phyloP scores from a whole-genome alignment of 2,888 invertebrate species.

The Koerneria pararmatus region DNA sequence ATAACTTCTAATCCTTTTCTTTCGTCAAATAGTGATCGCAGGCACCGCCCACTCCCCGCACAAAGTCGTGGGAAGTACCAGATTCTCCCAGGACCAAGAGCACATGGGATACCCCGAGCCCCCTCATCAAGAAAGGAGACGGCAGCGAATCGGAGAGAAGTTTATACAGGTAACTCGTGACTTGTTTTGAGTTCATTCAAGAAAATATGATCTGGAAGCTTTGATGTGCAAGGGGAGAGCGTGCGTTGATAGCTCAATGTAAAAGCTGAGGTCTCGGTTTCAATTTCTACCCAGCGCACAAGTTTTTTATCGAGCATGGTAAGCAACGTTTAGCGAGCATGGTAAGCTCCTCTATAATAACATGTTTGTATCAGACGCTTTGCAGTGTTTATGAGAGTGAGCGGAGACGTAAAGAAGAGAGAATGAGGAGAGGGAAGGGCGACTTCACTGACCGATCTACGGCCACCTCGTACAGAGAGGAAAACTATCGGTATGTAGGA shows the following conservation, averaged over 20 bases:
- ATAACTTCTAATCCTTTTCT: not conserved
- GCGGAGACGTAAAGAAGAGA: slow-evolving; percentile 34
- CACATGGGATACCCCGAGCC: slow-evolving; percentile 89
- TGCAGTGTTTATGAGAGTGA: slow-evolving; percentile 48
- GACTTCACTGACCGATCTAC: slow-evolving; percentile 33
- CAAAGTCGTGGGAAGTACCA: slow-evolving; percentile 52
- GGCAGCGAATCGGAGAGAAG: slow-evolving; percentile 30
- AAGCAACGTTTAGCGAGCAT: no score
- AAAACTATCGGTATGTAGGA: slow-evolving; percentile 20
- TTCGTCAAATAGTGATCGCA: slow-evolving; percentile 26
- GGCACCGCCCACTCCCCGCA: slow-evolving; percentile 52
- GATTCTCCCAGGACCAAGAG: slow-evolving; percentile 60
- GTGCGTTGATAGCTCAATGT: no score
- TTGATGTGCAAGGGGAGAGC: no score
- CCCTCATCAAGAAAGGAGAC: slow-evolving; percentile 59
- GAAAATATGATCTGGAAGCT: no score
- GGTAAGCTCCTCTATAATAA: no score
- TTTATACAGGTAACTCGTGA: not conserved
- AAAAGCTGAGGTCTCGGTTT: no score
- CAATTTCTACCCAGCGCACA: no score
- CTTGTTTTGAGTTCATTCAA: not conserved
- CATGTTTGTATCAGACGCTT: no score
- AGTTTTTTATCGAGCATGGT: no score
- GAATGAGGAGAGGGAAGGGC: slow-evolving; percentile 24
- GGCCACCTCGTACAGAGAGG: slow-evolving; percentile 13